phyloP scores from a whole-genome alignment of 2,888 invertebrate genomes.

The Cephus rjabovi region DNA sequence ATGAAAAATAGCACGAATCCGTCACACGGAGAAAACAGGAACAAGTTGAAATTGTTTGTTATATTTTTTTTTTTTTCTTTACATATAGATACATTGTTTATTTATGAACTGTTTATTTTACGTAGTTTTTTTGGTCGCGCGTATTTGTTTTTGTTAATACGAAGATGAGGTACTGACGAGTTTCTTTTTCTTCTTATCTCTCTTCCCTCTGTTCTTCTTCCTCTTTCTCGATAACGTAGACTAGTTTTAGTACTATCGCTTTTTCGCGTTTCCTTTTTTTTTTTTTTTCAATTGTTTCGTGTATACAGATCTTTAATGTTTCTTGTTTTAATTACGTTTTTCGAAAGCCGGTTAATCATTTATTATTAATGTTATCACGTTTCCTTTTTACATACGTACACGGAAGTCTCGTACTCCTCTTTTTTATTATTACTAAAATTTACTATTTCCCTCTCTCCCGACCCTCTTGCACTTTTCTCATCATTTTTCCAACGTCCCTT shows the following conservation, averaged over 20 bases:
- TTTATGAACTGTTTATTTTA: constrained; percentile 66
- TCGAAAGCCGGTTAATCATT: constrained; percentile 29
- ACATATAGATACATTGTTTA: constrained; percentile 63
- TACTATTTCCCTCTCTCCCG: not conserved
- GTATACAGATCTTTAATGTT: constrained; percentile 24
- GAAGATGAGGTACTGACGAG: constrained; percentile 47
- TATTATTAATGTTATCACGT: constrained; percentile 21
- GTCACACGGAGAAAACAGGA: constrained; percentile 45
- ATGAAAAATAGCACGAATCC: constrained; percentile 38
- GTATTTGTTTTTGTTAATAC: constrained; percentile 60
- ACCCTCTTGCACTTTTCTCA: constrained; percentile 7
- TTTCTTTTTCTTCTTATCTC: not conserved
- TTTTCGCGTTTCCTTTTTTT: constrained; percentile 21
- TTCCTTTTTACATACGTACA: not conserved
- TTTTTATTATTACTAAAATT: not conserved
- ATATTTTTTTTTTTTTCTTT: constrained; percentile 52
- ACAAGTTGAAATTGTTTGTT: constrained; percentile 61
- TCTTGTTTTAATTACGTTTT: constrained; percentile 14
- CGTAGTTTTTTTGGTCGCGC: constrained; percentile 49
- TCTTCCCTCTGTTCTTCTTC: not conserved
- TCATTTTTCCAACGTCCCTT: not conserved
- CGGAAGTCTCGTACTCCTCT: not conserved
- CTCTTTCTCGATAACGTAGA: constrained; percentile 15
- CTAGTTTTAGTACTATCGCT: constrained; percentile 32
- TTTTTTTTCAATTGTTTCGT: constrained; percentile 23